A percentile compares a stretch with the other conserved stretches of the same genome.
These are phyloP conservation scores for Ectobius pallidus DNA, from an alignment of 2,888 invertebrate species.

Conservation along the genomic window DNA sequence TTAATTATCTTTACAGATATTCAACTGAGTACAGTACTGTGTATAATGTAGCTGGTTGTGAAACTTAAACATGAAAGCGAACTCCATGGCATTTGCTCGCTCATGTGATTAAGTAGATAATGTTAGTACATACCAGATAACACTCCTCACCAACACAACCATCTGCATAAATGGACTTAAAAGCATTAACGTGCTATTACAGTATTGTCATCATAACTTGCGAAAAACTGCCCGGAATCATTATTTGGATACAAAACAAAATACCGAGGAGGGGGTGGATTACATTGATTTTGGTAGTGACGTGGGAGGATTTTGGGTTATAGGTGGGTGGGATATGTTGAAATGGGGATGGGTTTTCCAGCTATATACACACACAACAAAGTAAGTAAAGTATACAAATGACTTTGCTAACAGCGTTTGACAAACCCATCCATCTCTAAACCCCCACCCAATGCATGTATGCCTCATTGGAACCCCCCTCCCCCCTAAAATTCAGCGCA, in stretches of 20 bases:
- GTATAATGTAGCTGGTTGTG: no score
- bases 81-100: not conserved
- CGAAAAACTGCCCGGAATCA: not conserved
- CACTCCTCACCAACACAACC: not conserved
- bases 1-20: no score
- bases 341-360: not conserved
- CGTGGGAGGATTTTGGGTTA: no score
- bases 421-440: constrained; percentile 34
- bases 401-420: constrained; percentile 37
- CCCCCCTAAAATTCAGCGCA: not conserved
- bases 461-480: not conserved
- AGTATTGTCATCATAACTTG: not conserved
- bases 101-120: not conserved
- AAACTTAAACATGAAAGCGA: no score
- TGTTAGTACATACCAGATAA: not conserved
- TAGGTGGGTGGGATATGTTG: not conserved
- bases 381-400: constrained; percentile 36
- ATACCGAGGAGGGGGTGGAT: not conserved
- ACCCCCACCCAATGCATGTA: not conserved
- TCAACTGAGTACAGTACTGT: no score
- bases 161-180: not conserved
- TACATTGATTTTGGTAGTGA: no score
- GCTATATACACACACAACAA: constrained; percentile 9
- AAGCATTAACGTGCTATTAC: not conserved
- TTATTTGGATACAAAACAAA: not conserved